Base-by-base conservation (phyloP, 2,113 vertebrate genomes). In the Indri indri region DNA sequence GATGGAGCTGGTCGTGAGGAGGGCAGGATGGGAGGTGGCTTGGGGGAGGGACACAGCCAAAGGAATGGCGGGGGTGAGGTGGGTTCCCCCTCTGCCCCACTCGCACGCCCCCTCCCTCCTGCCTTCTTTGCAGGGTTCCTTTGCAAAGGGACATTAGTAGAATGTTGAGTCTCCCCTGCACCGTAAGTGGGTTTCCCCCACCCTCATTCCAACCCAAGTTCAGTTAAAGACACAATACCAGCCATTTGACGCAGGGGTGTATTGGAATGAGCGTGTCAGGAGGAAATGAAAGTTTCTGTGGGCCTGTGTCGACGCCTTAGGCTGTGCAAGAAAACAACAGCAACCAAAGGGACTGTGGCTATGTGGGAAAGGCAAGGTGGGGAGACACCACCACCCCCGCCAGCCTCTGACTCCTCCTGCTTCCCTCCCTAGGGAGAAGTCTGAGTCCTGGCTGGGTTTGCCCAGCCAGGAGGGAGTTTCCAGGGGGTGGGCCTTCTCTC, bases 271-370 rank as follows among this genome's bases (percentile, higher is more conserved):
- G 71, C 61, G 18, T 6, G 10, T 57, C 22, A 12, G 65, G 52
- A 89, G 95, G 84, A 96, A 91, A 32, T 42, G 22, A 90, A 81
- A 74, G 84, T 82, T 88, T 77, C 79, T 42, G 65, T 47, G 73
- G 32, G 66, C 40, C 32, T 66, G 20, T 86, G 71, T 73, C 17
- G 76, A n/a, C 6, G 42, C 32, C 57, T 47, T 74, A 37, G 61
- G 47, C 80, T 30, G 4, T 52, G 25, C 30, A 20, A n/a, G 30
- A 30, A 32, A n/a, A 76, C 32, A 30, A 89, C 6, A 17, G 94
- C 11, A 37, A 37, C 76, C 32, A 6, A 27, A 57, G 25, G n/a
- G 59, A 42, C 9, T 0, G 52, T 13, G 71, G 59, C 77, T 22
- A 2, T n/a, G 25, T 32, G 37, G 32, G 34, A 45, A 20, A 76